Evolutionary conservation across 2,797 vertebrate genomes (phyloP).

Genomic region (Acrocephalus scirpaceus): DNA sequence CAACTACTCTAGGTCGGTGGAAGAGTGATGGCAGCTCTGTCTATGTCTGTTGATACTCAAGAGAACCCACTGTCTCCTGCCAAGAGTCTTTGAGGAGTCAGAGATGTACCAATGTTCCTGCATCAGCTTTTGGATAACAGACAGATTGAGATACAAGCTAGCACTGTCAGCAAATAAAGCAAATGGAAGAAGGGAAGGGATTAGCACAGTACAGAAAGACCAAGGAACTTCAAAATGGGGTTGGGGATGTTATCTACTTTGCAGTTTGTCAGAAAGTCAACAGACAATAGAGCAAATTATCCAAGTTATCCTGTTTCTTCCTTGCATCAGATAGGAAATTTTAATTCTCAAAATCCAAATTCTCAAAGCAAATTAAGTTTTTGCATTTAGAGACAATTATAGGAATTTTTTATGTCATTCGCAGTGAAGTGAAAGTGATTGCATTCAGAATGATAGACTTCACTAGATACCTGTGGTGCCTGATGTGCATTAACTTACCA

Average conservation of each 20-base stretch:
- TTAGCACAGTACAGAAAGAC: background rate
- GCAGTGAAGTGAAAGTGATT: background rate
- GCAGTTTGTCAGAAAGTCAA: background rate
- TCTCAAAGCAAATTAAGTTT: background rate
- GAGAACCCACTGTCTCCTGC: background rate
- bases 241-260: background rate
- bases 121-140: background rate
- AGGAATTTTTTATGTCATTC: background rate
- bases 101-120: background rate
- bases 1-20: background rate
- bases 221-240: background rate
- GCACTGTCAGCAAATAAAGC: background rate
- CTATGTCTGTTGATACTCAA: background rate
- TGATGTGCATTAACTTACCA: background rate
- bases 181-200: background rate
- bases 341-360: background rate
- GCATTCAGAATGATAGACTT: background rate
- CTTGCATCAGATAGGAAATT: background rate
- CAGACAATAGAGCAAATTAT: background rate
- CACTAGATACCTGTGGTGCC: background rate
- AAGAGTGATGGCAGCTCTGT: background rate
- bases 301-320: background rate
- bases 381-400: background rate
- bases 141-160: background rate
- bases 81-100: constrained; percentile 25